Evolutionary conservation across 2,888 invertebrate species (phyloP).

Genomic region (Zeuzera pyrina): DNA sequence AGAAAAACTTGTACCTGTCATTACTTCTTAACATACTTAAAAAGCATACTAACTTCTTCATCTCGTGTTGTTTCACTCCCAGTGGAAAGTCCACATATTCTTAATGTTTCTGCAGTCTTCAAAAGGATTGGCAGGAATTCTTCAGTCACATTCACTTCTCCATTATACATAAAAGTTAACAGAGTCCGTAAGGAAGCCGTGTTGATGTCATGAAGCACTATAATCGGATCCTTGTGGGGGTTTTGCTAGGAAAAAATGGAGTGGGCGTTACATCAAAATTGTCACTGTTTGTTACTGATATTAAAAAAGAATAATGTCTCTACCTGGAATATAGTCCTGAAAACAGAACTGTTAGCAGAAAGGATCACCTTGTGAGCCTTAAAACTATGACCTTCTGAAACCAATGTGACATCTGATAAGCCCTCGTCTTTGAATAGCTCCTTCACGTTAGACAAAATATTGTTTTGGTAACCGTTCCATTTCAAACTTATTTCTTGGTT

Average conservation of each 20-base stretch:
- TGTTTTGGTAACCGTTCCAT: constrained; percentile 79
- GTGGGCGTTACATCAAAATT: constrained; percentile 44
- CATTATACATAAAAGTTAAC: constrained; percentile 81
- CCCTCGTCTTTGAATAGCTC: constrained; percentile 77
- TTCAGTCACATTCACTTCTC: constrained; percentile 81
- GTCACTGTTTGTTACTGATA: constrained; percentile 6
- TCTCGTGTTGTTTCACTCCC: constrained; percentile 57
- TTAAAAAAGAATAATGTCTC: background rate
- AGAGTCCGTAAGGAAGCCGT: constrained; percentile 76
- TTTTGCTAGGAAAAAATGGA: constrained; percentile 74
- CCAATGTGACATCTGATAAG: constrained; percentile 77
- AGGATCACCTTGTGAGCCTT: constrained; percentile 80
- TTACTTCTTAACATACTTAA: too few relatives aligned
- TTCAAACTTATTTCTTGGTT: constrained; percentile 78
- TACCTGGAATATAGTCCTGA: constrained; percentile 76
- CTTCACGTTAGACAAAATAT: constrained; percentile 76
- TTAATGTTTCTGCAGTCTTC: constrained; percentile 78
- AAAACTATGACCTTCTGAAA: constrained; percentile 77
- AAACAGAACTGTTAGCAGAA: constrained; percentile 78
- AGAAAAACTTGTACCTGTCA: too few relatives aligned
- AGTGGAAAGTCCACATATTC: constrained; percentile 79
- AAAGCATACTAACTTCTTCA: constrained; percentile 49
- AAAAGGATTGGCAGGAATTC: constrained; percentile 77
- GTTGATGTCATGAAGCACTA: constrained; percentile 81
- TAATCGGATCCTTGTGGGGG: constrained; percentile 82